Base-by-base conservation (phyloP, 2,888 invertebrate species). In the Drosophila quinaria region DNA sequence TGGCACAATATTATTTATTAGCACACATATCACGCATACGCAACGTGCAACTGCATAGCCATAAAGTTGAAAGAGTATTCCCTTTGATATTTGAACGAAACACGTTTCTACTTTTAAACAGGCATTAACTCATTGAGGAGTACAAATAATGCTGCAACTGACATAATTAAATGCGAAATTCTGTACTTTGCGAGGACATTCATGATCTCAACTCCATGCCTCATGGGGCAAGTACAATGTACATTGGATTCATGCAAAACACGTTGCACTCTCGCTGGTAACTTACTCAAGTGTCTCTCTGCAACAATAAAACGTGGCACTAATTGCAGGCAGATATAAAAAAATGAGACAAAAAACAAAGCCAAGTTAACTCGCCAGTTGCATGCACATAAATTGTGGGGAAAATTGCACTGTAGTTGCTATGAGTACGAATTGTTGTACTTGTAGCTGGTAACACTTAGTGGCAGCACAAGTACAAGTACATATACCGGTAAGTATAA, bases 311-410 rank as follows among this genome's bases (percentile, higher is more conserved):
- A 83, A 74, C 65, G 66, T 65, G 72, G 37, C 75, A 81, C 82
- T 84, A 85, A 89, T 89, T 89, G 79, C 69, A 69, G 54, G 59
- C 60, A 61, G 22, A 44, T 56, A 44, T 42, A 17, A 6, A 11
- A 19, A 46, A 65, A 67, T 25, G 68, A 52, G n/a, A n/a, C 11
- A 22, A 9, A 35, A 54, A 58, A 60, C 49, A 65, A 70, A 58
- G 54, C 47, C 59, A 56, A 70, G 67, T 81, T 65, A 60, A 69
- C 60, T 61, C 47, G 42, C 67, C 58, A 56, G 59, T 61, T 67
- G 78, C 82, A 71, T 70, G 82, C 56, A 64, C 63, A 74, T 72
- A 68, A 72, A 68, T 64, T 71, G 59, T 60, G 41, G 55, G 47
- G 56, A 50, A 69, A 81, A 65, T 81, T 81, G 79, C 88, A 86